phyloP scores from a whole-genome alignment of 2,888 invertebrate species.

The Dynastes maya region DNA sequence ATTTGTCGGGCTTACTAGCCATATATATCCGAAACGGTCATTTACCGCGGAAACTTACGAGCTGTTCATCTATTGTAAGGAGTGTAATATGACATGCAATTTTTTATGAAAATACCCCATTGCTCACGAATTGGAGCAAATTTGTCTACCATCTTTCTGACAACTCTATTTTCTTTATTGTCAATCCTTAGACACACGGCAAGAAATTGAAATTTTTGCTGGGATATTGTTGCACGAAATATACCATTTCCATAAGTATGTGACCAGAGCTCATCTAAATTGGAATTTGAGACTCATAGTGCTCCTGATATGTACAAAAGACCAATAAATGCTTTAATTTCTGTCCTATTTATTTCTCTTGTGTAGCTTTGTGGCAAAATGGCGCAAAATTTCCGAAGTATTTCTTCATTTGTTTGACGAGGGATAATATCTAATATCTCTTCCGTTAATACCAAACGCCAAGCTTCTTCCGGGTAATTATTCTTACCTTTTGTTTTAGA shows the following conservation, averaged over 20 bases:
- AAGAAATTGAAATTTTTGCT: constrained; percentile 53
- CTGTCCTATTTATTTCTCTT: constrained; percentile 42
- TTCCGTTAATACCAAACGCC: too few species aligned
- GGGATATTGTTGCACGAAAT: constrained; percentile 53
- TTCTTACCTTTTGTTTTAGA: constrained; percentile 47
- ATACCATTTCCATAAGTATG: constrained; percentile 50
- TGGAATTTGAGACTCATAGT: constrained; percentile 43
- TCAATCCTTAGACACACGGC: constrained; percentile 53
- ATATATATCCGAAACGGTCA: constrained; percentile 48
- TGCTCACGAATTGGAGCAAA: constrained; percentile 60
- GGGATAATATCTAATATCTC: too few species aligned
- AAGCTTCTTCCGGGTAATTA: neutral
- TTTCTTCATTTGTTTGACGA: too few species aligned
- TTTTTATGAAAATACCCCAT: constrained; percentile 57
- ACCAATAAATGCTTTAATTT: constrained; percentile 52
- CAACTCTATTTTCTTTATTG: constrained; percentile 50
- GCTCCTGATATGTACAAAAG: constrained; percentile 43
- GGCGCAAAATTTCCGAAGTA: constrained; percentile 14
- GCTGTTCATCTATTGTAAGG: constrained; percentile 59
- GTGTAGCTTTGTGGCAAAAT: constrained; percentile 41
- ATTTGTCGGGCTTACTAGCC: constrained; percentile 53
- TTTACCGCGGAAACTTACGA: constrained; percentile 59
- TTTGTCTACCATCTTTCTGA: constrained; percentile 52
- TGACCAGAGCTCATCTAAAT: constrained; percentile 51
- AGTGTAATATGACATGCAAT: constrained; percentile 55